Evolutionary conservation across 2,113 vertebrate genomes (phyloP), one percentile per base, ranked within the genome.

Genomic region (Pterophyllum scalare): DNA sequence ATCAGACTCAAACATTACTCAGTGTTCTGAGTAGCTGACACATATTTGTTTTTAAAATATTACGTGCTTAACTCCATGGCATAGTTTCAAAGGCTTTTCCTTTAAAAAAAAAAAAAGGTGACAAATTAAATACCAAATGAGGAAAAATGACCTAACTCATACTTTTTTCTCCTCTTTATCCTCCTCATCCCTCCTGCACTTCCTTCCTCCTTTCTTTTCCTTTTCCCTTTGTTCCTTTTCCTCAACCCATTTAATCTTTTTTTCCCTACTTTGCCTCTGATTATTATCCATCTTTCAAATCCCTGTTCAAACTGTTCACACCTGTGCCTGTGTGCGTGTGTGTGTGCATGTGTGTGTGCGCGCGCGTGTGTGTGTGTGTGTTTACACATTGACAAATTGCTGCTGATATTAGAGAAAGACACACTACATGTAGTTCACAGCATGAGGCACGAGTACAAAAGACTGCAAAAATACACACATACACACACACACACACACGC

Each of bases 381-480:
- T 67, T 20, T 67, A 11, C 28, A 6, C 1, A 24, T 56, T 81
- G 64, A 86, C 79, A 62, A 72, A 82, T 59, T 33, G 35, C 6
- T 19, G 28, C 33, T 56, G 31, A 57, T 62, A 81, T 74, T 59
- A 33, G 74, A 88, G 64, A 59, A 75, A 64, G 58, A 74, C 33
- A 81, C 35, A 64, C 74, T 6, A 49, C 65, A 31, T 35, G 19
- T 56, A n/a, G 43, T 67, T 59, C 38, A 79, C 43, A 82, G 64
- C 40, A 49, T 59, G 22, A 22, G 10, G 33, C 58, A 26, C 43
- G 65, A 19, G 20, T 24, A 72, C 43, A 72, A 72, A 72, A 52
- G 14, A n/a, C 46, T 5, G 60, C 4, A 77, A 28, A 5, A 57
- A 75, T 12, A 67, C n/a, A 43, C n/a, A 75, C 40, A 49, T 24